phyloP scores from a whole-genome alignment of 2,888 invertebrate genomes.

The Lymantria dispar region DNA sequence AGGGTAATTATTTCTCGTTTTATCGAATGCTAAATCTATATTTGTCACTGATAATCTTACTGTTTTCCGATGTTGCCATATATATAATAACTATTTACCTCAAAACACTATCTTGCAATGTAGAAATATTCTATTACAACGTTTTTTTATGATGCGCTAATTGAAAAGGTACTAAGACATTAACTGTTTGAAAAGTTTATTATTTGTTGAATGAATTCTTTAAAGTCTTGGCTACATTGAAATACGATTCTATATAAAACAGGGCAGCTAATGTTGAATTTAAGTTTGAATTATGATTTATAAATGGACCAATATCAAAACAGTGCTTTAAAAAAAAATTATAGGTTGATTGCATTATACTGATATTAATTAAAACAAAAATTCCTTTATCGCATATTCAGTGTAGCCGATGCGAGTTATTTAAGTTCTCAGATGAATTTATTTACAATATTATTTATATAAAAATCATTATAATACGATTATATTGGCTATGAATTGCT shows the following conservation, averaged over 20 bases:
- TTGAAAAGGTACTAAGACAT: conserved; percentile 19
- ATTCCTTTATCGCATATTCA: conserved; percentile 11
- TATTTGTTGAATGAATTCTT: conserved; percentile 26
- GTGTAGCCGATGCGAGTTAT: conserved; percentile 45
- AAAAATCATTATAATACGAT: conserved; percentile 32
- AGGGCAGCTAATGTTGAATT: conserved; percentile 11
- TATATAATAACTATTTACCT: conserved; percentile 70
- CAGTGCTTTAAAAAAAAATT: conserved; percentile 1
- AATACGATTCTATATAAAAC: conserved; percentile 11
- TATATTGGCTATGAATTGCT: conserved; percentile 48
- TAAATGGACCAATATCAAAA: conserved; percentile 3
- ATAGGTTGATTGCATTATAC: not conserved
- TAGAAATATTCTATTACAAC: conserved; percentile 24
- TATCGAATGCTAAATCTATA: conserved; percentile 26
- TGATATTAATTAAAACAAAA: not conserved
- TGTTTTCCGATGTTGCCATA: conserved; percentile 74
- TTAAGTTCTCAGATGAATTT: conserved; percentile 62
- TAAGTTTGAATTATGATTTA: not conserved
- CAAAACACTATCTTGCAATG: conserved; percentile 53
- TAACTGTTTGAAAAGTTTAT: conserved; percentile 24
- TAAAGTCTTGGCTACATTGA: conserved; percentile 29
- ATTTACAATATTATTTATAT: conserved; percentile 51
- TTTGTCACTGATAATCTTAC: conserved; percentile 35
- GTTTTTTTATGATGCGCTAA: conserved; percentile 15
- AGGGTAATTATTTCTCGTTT: conserved; percentile 47